Evolutionary conservation across 1,140 invertebrate species (phyloP).

Genomic region (Delia radicum): DNA sequence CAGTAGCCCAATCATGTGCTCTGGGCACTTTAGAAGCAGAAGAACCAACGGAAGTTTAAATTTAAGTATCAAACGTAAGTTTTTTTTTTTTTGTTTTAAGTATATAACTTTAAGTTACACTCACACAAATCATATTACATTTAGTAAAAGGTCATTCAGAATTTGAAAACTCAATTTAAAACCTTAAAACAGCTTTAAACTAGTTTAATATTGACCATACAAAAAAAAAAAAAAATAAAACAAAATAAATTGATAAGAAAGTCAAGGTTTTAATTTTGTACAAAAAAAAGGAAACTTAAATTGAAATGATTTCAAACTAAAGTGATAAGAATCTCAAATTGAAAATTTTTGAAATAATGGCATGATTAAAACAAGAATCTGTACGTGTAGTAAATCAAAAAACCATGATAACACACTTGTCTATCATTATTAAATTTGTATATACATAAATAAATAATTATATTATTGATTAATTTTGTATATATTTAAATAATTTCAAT

Average conservation of each 20-base stretch:
- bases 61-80: not conserved
- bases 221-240: not conserved
- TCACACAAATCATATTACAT: not conserved
- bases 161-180: not conserved
- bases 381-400: not conserved
- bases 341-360: constrained; percentile 14
- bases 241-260: not conserved
- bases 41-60: constrained; percentile 45
- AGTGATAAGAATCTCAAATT: not conserved
- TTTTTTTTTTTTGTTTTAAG: not conserved
- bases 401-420: not conserved
- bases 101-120: not conserved
- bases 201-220: not conserved
- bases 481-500: not conserved
- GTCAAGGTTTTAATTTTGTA: not conserved
- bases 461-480: not conserved
- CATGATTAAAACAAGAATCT: not conserved
- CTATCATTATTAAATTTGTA: not conserved
- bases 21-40: constrained; percentile 32
- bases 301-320: not conserved
- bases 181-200: not conserved
- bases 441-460: too few species aligned
- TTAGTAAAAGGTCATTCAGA: not conserved
- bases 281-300: not conserved
- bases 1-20: constrained; percentile 36